Evolutionary conservation across 2,113 vertebrate genomes (phyloP), one percentile per base, ranked within the genome.

Genomic region (Salminus brasiliensis): DNA sequence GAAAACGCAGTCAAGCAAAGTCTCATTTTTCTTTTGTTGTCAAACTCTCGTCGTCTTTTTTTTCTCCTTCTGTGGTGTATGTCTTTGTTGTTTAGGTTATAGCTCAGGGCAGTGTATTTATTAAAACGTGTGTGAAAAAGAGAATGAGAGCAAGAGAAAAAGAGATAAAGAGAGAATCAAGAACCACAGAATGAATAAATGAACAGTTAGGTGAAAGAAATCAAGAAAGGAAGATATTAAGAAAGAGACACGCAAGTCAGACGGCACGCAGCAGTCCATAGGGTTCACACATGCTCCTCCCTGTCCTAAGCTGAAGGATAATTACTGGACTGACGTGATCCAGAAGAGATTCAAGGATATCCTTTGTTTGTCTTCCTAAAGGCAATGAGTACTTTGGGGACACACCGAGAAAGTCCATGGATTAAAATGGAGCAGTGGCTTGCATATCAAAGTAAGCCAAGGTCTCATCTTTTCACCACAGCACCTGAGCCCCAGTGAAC

Each of bases 351-450:
- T 77, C 73, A 73, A 73, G 43, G 53, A 80, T 76, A 85, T 83
- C 84, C 84, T 82, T 80, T 80, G 84, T 85, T 82, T 85, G 72
- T 82, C 83, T 84, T 82, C 80, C 72, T 82, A 57, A 79, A 81
- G 81, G 74, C 80, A 80, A 57, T 53, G 76, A 85, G 77, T 70
- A 71, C 84, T 85, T 85, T 52, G 65, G 84, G 74, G 80, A 80
- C 72, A 76, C 69, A 63, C 68, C 23, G 23, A 30, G 80, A 72
- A 82, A 76, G 67, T 71, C 63, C 63, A 36, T 53, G 78, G 84
- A 82, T 85, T 82, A 80, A 62, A 21, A 49, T 52, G 72, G 34
- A 62, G 43, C 34, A 39, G 29, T 76, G 41, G 62, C 49, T 63
- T 80, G 79, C 73, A 79, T 81, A 72, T 72, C 41, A 76, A 84